phyloP scores from a whole-genome alignment of 1,140 invertebrate genomes.

The Macrobrachium rosenbergii region DNA sequence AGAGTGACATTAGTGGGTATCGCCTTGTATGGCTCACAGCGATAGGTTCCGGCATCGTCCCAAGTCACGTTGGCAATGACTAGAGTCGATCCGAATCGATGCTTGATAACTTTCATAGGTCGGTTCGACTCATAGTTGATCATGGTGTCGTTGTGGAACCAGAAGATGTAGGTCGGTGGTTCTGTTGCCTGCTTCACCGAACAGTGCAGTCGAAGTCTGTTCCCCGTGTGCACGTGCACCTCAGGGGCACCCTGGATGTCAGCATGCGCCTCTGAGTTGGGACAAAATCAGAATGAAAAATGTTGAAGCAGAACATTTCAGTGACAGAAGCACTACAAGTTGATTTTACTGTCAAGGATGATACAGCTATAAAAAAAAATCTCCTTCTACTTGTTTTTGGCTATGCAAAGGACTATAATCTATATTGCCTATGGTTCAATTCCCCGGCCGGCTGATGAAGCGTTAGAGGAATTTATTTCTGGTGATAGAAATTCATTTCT shows the following conservation, averaged over 20 bases:
- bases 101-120: constrained; percentile 21
- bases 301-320: too few species aligned
- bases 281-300: not conserved
- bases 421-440: too few species aligned
- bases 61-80: constrained; percentile 32
- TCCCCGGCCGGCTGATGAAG: too few species aligned
- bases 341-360: too few species aligned
- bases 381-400: too few species aligned
- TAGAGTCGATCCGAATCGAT: constrained; percentile 10
- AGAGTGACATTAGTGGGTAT: constrained; percentile 31
- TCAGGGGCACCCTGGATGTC: constrained; percentile 20
- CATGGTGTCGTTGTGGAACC: constrained; percentile 48
- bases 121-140: constrained; percentile 30
- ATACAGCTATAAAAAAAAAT: too few species aligned
- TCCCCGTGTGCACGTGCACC: constrained; percentile 35
- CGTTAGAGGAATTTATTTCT: too few species aligned
- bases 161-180: constrained; percentile 38
- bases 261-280: constrained; percentile 22
- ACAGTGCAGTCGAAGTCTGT: constrained; percentile 12
- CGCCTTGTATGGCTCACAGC: constrained; percentile 31
- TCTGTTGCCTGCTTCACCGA: constrained; percentile 25
- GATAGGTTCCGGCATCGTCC: constrained; percentile 31
- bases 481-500: too few species aligned
- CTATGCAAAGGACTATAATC: too few species aligned
- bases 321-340: too few species aligned